phyloP scores from a whole-genome alignment of 30 jellyfish, hydroid and myxozoan genomes.

The Chrysaora quinquecirrha region DNA sequence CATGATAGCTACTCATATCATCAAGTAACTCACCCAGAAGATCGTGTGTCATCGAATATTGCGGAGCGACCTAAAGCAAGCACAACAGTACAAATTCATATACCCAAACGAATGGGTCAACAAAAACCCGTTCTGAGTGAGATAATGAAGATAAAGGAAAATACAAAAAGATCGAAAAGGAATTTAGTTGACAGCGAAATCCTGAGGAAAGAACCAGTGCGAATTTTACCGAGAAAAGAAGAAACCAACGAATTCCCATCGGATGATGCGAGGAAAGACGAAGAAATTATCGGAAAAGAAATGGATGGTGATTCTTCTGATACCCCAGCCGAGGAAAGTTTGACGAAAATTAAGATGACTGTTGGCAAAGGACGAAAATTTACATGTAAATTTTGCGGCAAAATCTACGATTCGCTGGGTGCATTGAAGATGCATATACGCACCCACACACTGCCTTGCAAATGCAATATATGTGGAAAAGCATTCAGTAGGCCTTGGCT shows the following conservation, averaged over 20 bases:
- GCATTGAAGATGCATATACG: conserved; percentile 99
- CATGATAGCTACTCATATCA: neutral
- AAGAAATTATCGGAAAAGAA: neutral
- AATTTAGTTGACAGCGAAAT: neutral
- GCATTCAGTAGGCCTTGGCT: conserved; percentile 99
- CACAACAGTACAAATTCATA: neutral
- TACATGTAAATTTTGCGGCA: conserved; percentile 95
- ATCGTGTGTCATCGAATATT: neutral
- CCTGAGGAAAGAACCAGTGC: neutral
- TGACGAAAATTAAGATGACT: neutral
- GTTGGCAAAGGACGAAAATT: conserved; percentile 54
- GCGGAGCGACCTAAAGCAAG: neutral
- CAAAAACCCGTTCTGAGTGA: neutral
- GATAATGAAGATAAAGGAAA: neutral
- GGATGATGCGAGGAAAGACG: neutral
- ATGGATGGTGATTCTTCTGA: neutral
- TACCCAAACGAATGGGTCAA: neutral
- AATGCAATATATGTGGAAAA: conserved; percentile 96
- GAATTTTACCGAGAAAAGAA: neutral
- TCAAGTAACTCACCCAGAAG: neutral
- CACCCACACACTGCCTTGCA: conserved; percentile 99
- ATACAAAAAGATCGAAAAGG: neutral
- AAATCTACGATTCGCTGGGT: conserved; percentile 91
- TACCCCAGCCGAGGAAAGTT: neutral
- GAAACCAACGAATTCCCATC: neutral